Percentiles rank a stretch among this genome's conserved stretches.
Evolutionary conservation across 2,113 vertebrate species (phyloP).

Genomic region (Microtus richardsoni): DNA sequence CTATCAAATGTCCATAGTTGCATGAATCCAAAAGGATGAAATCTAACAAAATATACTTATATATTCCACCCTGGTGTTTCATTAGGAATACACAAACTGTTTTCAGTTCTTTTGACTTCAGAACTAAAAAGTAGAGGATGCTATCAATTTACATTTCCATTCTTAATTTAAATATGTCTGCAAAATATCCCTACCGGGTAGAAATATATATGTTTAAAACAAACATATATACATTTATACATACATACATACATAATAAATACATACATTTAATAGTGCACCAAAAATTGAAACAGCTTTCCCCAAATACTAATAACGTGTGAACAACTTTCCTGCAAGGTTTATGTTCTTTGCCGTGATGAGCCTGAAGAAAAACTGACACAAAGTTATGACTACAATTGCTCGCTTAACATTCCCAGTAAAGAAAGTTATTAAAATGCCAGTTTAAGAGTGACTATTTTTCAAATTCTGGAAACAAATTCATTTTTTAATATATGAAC

Average conservation of each 20-base stretch:
- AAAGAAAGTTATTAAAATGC: neutral
- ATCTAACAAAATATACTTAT: neutral
- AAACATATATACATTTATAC: neutral
- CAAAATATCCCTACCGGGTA: neutral
- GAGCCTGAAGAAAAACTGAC: neutral
- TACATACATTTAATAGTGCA: neutral
- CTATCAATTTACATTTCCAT: conserved; percentile 8
- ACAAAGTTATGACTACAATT: too few relatives aligned
- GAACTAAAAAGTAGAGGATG: conserved; percentile 13
- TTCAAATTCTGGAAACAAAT: neutral
- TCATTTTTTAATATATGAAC: neutral
- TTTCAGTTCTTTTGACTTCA: conserved; percentile 18
- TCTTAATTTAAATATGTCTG: conserved; percentile 26
- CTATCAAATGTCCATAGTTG: neutral
- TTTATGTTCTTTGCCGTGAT: neutral
- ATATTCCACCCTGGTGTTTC: neutral
- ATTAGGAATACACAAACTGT: conserved; percentile 3
- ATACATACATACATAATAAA: neutral
- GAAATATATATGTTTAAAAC: neutral
- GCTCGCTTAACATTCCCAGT: neutral
- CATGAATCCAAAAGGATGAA: neutral
- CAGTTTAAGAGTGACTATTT: conserved; percentile 23
- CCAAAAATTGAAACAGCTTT: neutral
- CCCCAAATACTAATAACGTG: neutral
- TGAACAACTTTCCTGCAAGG: neutral